These are phyloP conservation scores for Amorpha juglandis DNA, from an alignment of 2,888 invertebrate species.

Conservation along the genomic window DNA sequence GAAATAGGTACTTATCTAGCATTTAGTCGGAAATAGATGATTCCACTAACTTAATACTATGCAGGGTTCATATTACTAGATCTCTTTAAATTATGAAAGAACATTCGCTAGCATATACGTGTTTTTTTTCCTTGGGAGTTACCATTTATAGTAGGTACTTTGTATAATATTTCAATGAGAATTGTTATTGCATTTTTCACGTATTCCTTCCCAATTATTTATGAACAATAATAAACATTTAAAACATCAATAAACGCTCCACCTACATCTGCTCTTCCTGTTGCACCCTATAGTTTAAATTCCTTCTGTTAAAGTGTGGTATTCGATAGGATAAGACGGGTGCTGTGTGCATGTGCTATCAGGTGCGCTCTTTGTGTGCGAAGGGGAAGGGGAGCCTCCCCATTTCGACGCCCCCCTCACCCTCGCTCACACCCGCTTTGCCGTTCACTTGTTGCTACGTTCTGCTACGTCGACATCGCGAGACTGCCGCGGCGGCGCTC, in stretches of 20 bases:
- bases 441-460: conserved; percentile 83
- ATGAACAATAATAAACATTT: conserved; percentile 1
- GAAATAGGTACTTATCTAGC: no score
- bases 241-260: conserved; percentile 31
- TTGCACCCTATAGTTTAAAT: conserved; percentile 34
- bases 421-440: conserved; percentile 62
- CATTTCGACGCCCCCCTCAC: conserved; percentile 51
- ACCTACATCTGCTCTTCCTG: conserved; percentile 73
- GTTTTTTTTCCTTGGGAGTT: conserved; percentile 34
- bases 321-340: conserved; percentile 42
- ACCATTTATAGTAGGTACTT: conserved; percentile 31
- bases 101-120: conserved; percentile 33
- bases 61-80: conserved; percentile 31
- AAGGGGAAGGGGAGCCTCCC: conserved; percentile 59
- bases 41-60: conserved; percentile 35
- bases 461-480: conserved; percentile 62
- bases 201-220: not conserved
- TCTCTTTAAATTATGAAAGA: conserved; percentile 25
- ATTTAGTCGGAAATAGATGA: not conserved
- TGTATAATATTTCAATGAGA: not conserved
- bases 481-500: conserved; percentile 70
- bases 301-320: conserved; percentile 28
- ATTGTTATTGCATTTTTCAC: not conserved
- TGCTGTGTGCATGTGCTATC: conserved; percentile 60
- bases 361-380: conserved; percentile 68